Evolutionary conservation across 2,113 vertebrate species (phyloP).

Genomic region (Catharus bicknelli): DNA sequence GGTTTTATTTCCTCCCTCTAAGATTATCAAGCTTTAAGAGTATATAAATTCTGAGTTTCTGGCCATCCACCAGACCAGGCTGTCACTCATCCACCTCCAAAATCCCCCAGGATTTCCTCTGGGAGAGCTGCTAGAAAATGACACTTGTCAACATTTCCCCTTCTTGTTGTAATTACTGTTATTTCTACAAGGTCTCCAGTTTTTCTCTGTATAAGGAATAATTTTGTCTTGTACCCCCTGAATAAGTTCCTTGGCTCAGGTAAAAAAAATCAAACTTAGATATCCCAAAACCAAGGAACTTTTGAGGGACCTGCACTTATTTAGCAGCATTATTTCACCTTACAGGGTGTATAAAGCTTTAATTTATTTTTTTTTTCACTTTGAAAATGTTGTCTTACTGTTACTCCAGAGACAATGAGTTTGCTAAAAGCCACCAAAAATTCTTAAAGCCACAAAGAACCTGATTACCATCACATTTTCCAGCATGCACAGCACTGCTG

Average conservation of each 20-base stretch:
- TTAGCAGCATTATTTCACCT: neutral
- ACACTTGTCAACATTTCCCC: neutral
- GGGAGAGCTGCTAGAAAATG: neutral
- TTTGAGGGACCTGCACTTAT: neutral
- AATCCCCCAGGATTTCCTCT: neutral
- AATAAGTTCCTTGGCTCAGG: neutral
- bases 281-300: neutral
- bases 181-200: neutral
- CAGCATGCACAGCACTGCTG: neutral
- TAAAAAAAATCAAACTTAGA: neutral
- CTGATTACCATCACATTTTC: neutral
- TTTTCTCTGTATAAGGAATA: neutral
- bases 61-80: neutral
- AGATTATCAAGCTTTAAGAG: neutral
- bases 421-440: neutral
- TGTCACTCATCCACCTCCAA: neutral
- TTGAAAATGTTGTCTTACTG: neutral
- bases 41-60: neutral
- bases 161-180: neutral
- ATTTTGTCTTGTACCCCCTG: fast-evolving
- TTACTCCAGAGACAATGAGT: neutral
- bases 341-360: neutral
- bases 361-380: neutral
- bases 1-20: neutral
- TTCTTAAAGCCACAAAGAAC: neutral